Percentiles rank a stretch among this genome's conserved stretches.
Conservation (phyloP, 2,888 invertebrate genomes). For the Trichopoda pennipes region DNA sequence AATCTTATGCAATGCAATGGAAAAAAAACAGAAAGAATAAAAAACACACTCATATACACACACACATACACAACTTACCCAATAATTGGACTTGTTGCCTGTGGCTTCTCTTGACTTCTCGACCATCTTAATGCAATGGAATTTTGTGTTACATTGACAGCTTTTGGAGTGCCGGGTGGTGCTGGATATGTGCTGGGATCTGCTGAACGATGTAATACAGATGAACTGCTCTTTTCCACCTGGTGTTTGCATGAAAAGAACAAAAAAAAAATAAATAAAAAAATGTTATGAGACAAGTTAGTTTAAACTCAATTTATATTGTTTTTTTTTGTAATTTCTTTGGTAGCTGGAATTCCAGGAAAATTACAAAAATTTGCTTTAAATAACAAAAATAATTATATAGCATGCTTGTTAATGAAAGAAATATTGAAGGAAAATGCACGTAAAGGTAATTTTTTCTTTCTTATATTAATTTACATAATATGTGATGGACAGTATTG, state of each 20-base stretch:
- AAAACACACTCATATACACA: no score
- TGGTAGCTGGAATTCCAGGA: conserved; percentile 33
- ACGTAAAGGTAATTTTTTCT: not conserved
- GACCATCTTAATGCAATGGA: conserved; percentile 85
- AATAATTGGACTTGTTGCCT: conserved; percentile 80
- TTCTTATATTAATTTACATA: conserved; percentile 24
- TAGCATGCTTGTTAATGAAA: conserved; percentile 45
- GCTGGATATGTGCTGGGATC: conserved; percentile 87
- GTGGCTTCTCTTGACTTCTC: conserved; percentile 82
- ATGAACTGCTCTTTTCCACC: conserved; percentile 81
- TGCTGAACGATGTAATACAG: conserved; percentile 86
- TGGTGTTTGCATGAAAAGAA: conserved; percentile 65
- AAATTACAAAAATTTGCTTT: conserved; percentile 19
- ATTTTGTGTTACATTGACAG: conserved; percentile 85
- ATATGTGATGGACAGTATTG: conserved; percentile 60
- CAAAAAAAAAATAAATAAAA: conserved; percentile 18
- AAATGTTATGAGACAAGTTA: conserved; percentile 35
- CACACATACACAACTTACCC: conserved; percentile 76
- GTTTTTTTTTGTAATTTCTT: conserved; percentile 26
- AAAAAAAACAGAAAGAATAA: not conserved
- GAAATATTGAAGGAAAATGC: conserved; percentile 12
- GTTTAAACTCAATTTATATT: conserved; percentile 50
- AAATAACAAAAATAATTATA: conserved; percentile 14
- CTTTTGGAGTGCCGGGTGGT: conserved; percentile 87
- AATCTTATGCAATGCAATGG: not conserved